A percentile compares a stretch with the other conserved stretches of the same genome.
Conservation (phyloP, 1,140 invertebrate species). For the Magallana ariakensis region DNA sequence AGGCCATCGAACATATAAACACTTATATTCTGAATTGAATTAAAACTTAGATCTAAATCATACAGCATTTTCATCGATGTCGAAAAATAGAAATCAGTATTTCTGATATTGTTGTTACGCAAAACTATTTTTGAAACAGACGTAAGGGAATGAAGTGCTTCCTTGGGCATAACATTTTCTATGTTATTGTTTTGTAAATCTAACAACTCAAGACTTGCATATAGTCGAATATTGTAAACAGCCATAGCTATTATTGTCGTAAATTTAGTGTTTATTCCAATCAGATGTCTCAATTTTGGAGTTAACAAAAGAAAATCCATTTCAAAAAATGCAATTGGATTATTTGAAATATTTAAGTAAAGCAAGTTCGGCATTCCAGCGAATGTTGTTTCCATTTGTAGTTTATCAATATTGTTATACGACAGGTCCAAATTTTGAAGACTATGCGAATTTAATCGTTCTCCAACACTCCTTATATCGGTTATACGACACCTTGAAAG, state of each 20-base stretch:
- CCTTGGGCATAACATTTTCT: neutral
- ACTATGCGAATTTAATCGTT: neutral
- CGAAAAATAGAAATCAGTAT: neutral
- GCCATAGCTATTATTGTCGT: neutral
- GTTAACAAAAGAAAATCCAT: neutral
- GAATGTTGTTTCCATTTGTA: neutral
- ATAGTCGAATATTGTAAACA: neutral
- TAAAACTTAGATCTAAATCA: neutral
- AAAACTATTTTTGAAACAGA: constrained; percentile 5
- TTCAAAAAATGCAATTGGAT: neutral
- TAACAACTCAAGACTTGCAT: constrained; percentile 5
- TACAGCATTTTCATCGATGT: neutral
- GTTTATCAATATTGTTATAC: neutral
- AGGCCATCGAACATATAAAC: neutral
- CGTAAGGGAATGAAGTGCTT: neutral
- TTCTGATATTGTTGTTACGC: constrained; percentile 9
- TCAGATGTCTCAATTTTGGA: neutral
- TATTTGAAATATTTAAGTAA: constrained; percentile 7
- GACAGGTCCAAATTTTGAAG: constrained; percentile 7
- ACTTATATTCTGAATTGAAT: neutral
- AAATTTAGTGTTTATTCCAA: neutral
- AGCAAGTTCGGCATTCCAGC: neutral
- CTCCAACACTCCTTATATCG: neutral
- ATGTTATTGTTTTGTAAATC: constrained; percentile 28
- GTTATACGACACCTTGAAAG: neutral